Evolutionary conservation across 2,888 invertebrate genomes (phyloP), one percentile per base, ranked within the genome.

Genomic region (Temnothorax unifasciatus): DNA sequence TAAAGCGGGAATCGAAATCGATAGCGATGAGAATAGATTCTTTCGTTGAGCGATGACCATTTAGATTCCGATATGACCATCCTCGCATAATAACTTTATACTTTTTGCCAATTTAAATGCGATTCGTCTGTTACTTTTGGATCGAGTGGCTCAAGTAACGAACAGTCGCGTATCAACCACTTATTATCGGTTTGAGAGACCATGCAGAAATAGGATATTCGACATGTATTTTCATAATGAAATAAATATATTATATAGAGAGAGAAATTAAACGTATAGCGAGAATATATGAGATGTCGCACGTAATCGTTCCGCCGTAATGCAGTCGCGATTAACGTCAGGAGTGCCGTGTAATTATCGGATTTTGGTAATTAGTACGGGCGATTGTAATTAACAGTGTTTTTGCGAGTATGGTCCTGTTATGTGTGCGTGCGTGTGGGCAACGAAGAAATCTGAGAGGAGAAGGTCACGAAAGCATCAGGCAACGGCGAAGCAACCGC

Each of bases 381-480:
- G 44, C 25, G 25, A 68, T 68, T 47, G 66, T 47, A 68, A 68
- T 68, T 68, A 68, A 68, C 66, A 29, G 47, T 47, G 47, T 68
- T 68, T 68, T 47, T 18, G 18, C 18, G 47, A 66, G 25, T 44
- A 63, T 9, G 18, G 61, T 41, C 5, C 21, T 64, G 21, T 38
- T 11, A 13, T 44, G 25, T 15, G 21, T 21, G 41, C 41, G 3
- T 34, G 64, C 8, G 8, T 15, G 21, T 8, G 3, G 9, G n/a
- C 21, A 21, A 47, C 66, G 18, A 68, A 68, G 66, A 68, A 68
- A 68, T 9, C 18, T 47, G 47, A 44, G 29, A 25, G 25, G 29
- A 66, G 13, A 3, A 25, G 63, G 6, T 15, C n/a, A 44, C 44
- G 6, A 41, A 25, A 8, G 41, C 15, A 63, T 41, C 6, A 6